phyloP scores from a whole-genome alignment of 2,113 vertebrate species.

The Phrynosoma platyrhinos region DNA sequence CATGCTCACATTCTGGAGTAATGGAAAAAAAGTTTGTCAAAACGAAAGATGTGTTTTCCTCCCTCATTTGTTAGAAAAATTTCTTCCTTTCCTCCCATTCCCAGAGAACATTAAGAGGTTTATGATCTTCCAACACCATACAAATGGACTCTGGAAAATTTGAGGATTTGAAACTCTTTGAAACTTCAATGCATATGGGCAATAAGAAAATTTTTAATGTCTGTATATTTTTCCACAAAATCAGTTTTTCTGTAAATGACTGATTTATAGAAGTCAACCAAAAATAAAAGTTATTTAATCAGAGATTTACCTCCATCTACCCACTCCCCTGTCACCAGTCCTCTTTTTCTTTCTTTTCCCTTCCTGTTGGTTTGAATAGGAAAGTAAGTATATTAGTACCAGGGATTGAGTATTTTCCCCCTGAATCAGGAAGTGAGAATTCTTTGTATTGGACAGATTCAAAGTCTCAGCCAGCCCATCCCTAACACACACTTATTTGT shows the following conservation, averaged over 20 bases:
- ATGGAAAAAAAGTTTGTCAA: constrained; percentile 38
- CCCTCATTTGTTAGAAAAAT: constrained; percentile 41
- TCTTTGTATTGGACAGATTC: neutral
- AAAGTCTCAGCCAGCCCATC: neutral
- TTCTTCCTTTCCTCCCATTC: rapidly evolving
- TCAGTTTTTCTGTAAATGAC: constrained; percentile 63
- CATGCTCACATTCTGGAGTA: constrained; percentile 41
- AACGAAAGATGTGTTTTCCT: constrained; percentile 67
- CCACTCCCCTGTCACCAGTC: neutral
- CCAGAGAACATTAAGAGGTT: constrained; percentile 46
- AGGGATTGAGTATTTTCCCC: neutral
- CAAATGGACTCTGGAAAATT: constrained; percentile 36
- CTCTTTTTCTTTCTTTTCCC: neutral
- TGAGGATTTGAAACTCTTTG: neutral
- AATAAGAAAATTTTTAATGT: constrained; percentile 34
- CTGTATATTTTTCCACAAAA: constrained; percentile 65
- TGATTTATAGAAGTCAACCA: constrained; percentile 50
- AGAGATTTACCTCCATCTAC: neutral
- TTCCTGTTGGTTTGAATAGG: neutral
- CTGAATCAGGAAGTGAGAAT: neutral
- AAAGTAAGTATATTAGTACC: neutral
- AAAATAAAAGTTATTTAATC: constrained; percentile 1
- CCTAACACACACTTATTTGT: neutral
- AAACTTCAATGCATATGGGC: constrained; percentile 55
- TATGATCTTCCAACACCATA: constrained; percentile 42